phyloP scores from a whole-genome alignment of 2,797 vertebrate species.

The Danio kyathit region DNA sequence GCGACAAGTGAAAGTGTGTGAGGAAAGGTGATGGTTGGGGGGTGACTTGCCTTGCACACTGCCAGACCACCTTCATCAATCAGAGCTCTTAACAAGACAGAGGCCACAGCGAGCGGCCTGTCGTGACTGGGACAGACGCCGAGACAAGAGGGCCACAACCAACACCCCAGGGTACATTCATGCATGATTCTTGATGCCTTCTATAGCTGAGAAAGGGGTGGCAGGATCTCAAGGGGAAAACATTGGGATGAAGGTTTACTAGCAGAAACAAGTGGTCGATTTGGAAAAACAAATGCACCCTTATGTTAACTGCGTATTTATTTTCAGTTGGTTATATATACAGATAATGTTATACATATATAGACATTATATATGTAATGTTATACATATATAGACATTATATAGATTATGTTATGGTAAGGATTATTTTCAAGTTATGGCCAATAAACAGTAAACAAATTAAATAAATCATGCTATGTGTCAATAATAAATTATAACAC shows the following conservation, averaged over 20 bases:
- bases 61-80: constrained; percentile 75
- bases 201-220: constrained; percentile 12
- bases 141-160: constrained; percentile 10
- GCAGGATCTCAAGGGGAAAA: background rate
- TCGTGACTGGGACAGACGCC: constrained; percentile 56
- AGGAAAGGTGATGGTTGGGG: constrained; percentile 73
- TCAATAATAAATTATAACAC: no score
- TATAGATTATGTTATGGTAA: background rate
- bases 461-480: no score
- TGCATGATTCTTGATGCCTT: background rate
- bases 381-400: no score
- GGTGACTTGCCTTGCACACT: constrained; percentile 47
- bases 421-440: background rate
- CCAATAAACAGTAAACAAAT: background rate
- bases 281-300: background rate
- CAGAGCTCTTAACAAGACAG: constrained; percentile 74
- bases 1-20: constrained; percentile 76
- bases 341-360: no score
- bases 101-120: constrained; percentile 58
- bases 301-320: background rate
- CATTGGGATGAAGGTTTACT: constrained; percentile 10
- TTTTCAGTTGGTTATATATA: background rate
- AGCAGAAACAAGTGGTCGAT: constrained; percentile 1
- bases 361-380: no score
- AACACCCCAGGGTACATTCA: constrained; percentile 32